These are phyloP conservation scores for Vireo griseus DNA, from an alignment of 2,797 vertebrate species.

Conservation along the genomic window DNA sequence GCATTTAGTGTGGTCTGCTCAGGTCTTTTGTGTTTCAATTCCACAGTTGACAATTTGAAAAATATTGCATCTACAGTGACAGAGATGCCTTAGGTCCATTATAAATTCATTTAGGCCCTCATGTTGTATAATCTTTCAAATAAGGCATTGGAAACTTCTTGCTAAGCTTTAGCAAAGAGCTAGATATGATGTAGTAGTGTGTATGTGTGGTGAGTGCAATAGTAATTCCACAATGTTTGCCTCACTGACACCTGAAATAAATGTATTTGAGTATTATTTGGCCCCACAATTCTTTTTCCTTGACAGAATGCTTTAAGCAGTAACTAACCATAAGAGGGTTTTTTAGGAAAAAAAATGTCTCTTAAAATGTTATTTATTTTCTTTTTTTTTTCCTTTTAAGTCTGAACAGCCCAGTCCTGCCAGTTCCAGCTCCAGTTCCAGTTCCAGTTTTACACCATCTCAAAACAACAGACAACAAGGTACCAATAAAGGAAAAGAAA, in stretches of 20 bases:
- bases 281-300: not conserved
- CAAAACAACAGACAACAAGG: conserved; percentile 86
- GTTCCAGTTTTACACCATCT: conserved; percentile 83
- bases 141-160: not conserved
- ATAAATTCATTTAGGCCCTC: not conserved
- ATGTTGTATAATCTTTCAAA: not conserved
- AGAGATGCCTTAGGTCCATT: not conserved
- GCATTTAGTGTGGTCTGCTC: not conserved
- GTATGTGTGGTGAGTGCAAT: not conserved
- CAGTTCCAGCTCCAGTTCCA: conserved; percentile 87
- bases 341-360: not conserved
- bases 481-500: conserved; percentile 59
- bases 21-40: not conserved
- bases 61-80: not conserved
- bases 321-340: not conserved
- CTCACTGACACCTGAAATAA: not conserved
- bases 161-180: not conserved
- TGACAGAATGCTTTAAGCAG: not conserved
- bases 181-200: not conserved
- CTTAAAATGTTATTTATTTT: conserved; percentile 10
- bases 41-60: not conserved
- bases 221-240: not conserved
- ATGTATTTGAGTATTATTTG: not conserved
- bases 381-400: conserved; percentile 67
- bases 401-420: conserved; percentile 93